phyloP scores from a whole-genome alignment of 2,888 invertebrate species.

The Ectobius pallidus region DNA sequence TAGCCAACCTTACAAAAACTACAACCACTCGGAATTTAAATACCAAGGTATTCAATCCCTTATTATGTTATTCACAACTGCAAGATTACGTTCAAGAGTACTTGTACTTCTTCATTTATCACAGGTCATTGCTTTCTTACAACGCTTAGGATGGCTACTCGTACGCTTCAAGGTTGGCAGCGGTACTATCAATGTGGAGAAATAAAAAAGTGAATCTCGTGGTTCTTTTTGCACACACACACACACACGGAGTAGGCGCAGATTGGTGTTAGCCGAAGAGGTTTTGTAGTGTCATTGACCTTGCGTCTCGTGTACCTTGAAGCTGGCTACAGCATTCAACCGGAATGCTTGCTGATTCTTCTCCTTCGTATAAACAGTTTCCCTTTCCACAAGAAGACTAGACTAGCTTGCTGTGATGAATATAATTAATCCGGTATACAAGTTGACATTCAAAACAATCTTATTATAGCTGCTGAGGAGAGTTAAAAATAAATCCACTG shows the following conservation, averaged over 20 bases:
- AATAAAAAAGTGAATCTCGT: not conserved
- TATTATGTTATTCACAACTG: too few relatives aligned
- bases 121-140: too few relatives aligned
- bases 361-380: conserved; percentile 10
- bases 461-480: too few relatives aligned
- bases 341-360: not conserved
- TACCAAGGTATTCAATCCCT: too few relatives aligned
- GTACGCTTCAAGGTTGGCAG: conserved; percentile 12
- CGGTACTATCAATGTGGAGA: conserved; percentile 2
- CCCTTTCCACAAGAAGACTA: not conserved
- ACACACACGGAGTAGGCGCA: conserved; percentile 25
- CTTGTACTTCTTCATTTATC: too few relatives aligned
- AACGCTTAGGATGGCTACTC: too few relatives aligned
- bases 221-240: conserved; percentile 23
- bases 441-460: too few relatives aligned
- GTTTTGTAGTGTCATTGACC: conserved; percentile 29
- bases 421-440: too few relatives aligned
- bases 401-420: too few relatives aligned
- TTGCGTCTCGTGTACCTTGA: conserved; percentile 19
- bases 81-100: too few relatives aligned
- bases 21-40: too few relatives aligned
- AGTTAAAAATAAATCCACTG: too few relatives aligned
- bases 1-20: not conserved
- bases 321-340: not conserved
- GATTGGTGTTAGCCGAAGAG: conserved; percentile 18